Evolutionary conservation across 2,797 vertebrate genomes (phyloP), one percentile per base, ranked within the genome.

Genomic region (Anguilla pacifica): DNA sequence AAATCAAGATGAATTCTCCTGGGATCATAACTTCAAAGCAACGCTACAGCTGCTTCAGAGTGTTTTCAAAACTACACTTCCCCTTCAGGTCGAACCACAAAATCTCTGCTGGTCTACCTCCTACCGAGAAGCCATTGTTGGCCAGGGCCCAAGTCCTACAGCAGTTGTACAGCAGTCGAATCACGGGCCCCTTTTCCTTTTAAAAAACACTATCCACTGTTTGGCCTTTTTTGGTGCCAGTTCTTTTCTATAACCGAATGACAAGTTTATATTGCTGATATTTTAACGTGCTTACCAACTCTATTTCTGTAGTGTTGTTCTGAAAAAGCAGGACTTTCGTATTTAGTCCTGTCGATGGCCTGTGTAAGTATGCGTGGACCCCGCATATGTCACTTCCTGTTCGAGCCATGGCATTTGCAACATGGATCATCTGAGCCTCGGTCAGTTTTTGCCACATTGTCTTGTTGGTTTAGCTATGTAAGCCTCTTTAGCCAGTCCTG

Each of bases 61-160:
- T 79, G 25, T 79, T 79, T 22, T 59, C 9, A 46, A 59, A 57
- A 72, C 28, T 61, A 17, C 35, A 64, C 53, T 81, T 43, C 70
- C 67, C 70, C 25, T 59, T 25, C 70, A 61, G 87, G 83, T 79
- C 39, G 74, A 61, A 17, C 70, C 88, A 39, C 79, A 86, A 70
- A 28, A 46, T 61, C 64, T 31, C 31, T 49, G 51, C 85, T 77
- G 67, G 46, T 83, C 61, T 53, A 77, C 84, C 90, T 90, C 91
- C 89, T 92, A 92, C 93, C 86, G 89, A 49, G 82, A 88, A 79
- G 89, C 88, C 93, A 90, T 92, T 88, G 85, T 84, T 96, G 94
- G 95, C 92, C 53, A 22, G 59, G 82, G 22, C 92, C 93, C 93
- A 93, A 89, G 89, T 92, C 87, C 46, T 86, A 87, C 25, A 31